Evolutionary conservation across 2,113 vertebrate species (phyloP).

Genomic region (Sphyrna mokarran): DNA sequence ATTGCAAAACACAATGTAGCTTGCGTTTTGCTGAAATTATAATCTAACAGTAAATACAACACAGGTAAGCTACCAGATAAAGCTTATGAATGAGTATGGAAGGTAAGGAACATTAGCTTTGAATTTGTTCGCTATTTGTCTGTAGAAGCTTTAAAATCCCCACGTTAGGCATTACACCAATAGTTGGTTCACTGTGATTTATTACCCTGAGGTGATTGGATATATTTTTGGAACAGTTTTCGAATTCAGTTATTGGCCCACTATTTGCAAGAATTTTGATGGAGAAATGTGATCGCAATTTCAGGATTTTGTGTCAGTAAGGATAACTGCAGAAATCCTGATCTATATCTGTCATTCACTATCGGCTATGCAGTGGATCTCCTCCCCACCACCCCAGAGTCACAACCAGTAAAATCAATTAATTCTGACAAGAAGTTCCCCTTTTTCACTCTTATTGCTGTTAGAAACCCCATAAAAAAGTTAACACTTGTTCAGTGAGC

Average conservation of each 20-base stretch:
- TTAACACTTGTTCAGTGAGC: no score
- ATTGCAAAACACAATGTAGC: not conserved
- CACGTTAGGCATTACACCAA: not conserved
- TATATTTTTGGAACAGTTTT: not conserved
- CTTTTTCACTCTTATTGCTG: no score
- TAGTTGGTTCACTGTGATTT: not conserved
- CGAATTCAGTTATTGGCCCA: not conserved
- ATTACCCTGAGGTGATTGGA: not conserved
- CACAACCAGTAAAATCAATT: no score
- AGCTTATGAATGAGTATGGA: not conserved
- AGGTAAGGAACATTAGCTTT: not conserved
- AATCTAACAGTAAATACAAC: not conserved
- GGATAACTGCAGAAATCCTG: no score
- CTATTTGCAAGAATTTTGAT: no score
- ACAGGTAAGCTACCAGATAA: not conserved
- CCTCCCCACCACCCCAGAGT: no score
- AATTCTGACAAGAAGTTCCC: no score
- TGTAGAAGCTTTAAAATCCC: not conserved
- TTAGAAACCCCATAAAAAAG: no score
- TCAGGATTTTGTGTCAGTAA: no score
- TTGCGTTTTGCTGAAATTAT: not conserved
- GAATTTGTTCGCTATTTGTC: not conserved
- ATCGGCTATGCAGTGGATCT: no score
- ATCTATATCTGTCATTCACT: no score
- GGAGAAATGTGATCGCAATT: no score